phyloP scores from a whole-genome alignment of 1,140 invertebrate species.

The Whitmania pigra region DNA sequence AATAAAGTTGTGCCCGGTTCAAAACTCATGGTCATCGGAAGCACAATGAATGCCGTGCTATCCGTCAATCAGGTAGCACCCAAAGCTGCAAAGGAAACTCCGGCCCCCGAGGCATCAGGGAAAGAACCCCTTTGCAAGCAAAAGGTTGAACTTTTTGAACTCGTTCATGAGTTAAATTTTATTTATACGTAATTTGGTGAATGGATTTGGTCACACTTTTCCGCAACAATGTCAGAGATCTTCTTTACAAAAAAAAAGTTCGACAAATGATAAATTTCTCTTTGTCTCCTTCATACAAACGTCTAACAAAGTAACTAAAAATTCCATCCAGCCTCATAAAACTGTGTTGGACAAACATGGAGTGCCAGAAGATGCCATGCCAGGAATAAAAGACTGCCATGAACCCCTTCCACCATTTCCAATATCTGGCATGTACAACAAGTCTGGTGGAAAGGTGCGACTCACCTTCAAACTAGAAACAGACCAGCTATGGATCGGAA shows the following conservation, averaged over 20 bases:
- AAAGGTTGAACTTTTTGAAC: constrained; percentile 45
- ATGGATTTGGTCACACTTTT: background rate
- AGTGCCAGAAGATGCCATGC: constrained; percentile 74
- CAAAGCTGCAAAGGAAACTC: constrained; percentile 42
- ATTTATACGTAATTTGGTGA: too few relatives aligned
- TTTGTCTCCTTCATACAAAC: background rate
- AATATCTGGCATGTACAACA: constrained; percentile 78
- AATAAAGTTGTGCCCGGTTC: constrained; percentile 67
- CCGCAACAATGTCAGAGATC: background rate
- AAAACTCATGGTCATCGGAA: constrained; percentile 84
- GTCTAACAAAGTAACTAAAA: background rate
- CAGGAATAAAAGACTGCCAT: constrained; percentile 67
- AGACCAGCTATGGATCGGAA: constrained; percentile 84
- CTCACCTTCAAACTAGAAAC: constrained; percentile 82
- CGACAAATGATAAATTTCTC: background rate
- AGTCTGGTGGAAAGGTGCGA: constrained; percentile 77
- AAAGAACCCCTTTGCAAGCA: constrained; percentile 72
- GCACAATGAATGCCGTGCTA: constrained; percentile 75
- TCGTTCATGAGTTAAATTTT: background rate
- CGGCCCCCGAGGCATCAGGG: constrained; percentile 40
- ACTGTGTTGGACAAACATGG: constrained; percentile 76
- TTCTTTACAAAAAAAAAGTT: background rate
- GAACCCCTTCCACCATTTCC: constrained; percentile 69
- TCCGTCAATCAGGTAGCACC: constrained; percentile 54
- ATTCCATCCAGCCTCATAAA: constrained; percentile 53